Percentiles rank a stretch among this genome's conserved stretches.
Conservation (phyloP, 2,113 vertebrate genomes). For the Reinhardtius hippoglossoides region DNA sequence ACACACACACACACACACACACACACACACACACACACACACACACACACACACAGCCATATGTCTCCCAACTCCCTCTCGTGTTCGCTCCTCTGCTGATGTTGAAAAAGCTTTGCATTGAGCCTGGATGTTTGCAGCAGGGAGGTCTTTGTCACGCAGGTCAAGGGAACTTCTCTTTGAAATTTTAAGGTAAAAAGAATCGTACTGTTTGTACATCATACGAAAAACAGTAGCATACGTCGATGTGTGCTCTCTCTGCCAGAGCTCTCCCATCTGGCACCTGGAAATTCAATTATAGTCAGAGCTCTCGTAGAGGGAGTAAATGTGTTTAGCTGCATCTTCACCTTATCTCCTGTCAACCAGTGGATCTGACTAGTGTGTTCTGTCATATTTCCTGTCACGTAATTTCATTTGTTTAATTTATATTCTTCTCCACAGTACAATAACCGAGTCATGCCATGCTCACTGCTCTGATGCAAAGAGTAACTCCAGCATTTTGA, state of each 20-base stretch:
- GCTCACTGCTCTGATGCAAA: no score
- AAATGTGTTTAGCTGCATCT: background rate
- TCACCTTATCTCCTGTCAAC: background rate
- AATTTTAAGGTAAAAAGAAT: background rate
- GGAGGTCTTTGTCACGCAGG: background rate
- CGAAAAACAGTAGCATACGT: background rate
- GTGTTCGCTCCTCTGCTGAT: constrained; percentile 27
- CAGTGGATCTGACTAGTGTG: background rate
- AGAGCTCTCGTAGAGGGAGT: background rate
- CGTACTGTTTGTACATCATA: background rate
- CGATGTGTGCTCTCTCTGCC: background rate
- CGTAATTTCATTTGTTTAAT: no score
- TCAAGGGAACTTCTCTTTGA: constrained; percentile 28
- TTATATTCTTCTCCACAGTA: no score
- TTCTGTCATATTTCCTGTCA: background rate
- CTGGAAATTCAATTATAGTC: background rate
- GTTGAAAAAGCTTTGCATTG: constrained; percentile 25
- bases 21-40: background rate
- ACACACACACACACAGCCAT: background rate
- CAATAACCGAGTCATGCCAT: no score
- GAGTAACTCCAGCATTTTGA: no score
- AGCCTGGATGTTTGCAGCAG: background rate
- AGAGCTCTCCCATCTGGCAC: background rate
- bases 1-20: constrained; percentile 33
- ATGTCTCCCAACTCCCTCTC: background rate